Evolutionary conservation across 2,797 vertebrate genomes (phyloP).

Genomic region (Amblyraja radiata): DNA sequence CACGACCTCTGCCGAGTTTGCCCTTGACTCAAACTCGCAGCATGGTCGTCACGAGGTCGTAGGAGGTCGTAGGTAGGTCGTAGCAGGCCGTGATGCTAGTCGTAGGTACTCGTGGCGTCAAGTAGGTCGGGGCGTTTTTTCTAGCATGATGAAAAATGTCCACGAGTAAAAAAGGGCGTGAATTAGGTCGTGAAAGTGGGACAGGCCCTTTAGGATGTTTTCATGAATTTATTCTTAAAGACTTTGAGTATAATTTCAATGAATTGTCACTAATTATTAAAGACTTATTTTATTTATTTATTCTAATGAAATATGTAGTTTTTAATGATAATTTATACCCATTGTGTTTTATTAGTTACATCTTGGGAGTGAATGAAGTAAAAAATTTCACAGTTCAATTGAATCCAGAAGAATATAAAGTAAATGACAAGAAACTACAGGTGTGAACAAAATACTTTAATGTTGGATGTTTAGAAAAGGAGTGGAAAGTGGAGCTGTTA

Average conservation of each 20-base stretch:
- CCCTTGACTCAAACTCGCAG: no score
- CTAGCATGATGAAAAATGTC: no score
- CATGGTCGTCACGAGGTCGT: no score
- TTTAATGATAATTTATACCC: neutral
- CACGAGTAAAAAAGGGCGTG: no score
- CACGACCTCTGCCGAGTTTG: no score
- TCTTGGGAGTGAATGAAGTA: neutral
- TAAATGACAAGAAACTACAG: neutral
- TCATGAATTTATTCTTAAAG: neutral
- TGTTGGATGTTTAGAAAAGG: neutral
- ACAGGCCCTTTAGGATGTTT: neutral
- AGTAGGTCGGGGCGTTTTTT: no score
- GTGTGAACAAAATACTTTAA: neutral
- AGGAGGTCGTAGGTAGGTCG: no score
- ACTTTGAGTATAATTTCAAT: neutral
- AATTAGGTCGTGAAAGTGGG: no score
- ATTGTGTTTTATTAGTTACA: slow-evolving; percentile 6
- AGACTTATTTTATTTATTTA: neutral
- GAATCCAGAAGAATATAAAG: neutral
- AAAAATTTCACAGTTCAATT: neutral
- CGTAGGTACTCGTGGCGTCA: no score
- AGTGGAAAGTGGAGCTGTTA: neutral
- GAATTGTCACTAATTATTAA: neutral
- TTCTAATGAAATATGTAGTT: neutral
- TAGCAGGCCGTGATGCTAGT: no score